Evolutionary conservation across 2,888 invertebrate genomes (phyloP).

Genomic region (Bursaphelenchus okinawaensis): DNA sequence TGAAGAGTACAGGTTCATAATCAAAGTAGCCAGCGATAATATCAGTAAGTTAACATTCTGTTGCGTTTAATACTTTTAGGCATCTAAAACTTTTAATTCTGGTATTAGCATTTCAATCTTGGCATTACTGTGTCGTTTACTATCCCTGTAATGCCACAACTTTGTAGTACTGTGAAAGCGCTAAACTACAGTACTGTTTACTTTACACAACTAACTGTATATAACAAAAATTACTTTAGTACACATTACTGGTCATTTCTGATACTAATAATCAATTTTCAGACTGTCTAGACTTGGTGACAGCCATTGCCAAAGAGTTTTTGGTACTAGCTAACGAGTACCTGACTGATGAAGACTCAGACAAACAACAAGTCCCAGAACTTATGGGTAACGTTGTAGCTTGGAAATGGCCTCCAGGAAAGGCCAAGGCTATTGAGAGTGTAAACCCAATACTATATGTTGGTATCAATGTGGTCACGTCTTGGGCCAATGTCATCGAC

Average conservation of each 20-base stretch:
- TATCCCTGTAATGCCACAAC: background rate
- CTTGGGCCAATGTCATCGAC: slow-evolving; percentile 6
- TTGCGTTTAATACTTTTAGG: too few species aligned
- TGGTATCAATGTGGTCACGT: background rate
- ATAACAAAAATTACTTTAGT: too few species aligned
- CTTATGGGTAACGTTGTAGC: slow-evolving; percentile 5
- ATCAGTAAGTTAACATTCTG: slow-evolving; percentile 10
- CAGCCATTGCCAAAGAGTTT: slow-evolving; percentile 6
- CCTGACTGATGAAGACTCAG: background rate
- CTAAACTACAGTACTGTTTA: too few species aligned
- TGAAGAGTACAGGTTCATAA: slow-evolving; percentile 5
- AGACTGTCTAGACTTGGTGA: background rate
- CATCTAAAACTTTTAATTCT: too few species aligned
- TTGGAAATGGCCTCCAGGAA: slow-evolving; percentile 11
- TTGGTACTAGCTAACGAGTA: slow-evolving; percentile 5
- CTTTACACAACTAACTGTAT: too few species aligned
- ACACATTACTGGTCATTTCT: too few species aligned
- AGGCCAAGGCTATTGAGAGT: slow-evolving; percentile 5
- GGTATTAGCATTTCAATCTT: too few species aligned
- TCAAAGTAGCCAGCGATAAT: background rate
- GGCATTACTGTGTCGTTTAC: background rate
- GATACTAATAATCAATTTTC: too few species aligned
- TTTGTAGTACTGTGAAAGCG: background rate
- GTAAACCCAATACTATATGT: slow-evolving; percentile 9
- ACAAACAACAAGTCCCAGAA: slow-evolving; percentile 4